Base-by-base conservation (phyloP, 2,113 vertebrate genomes). In the Aplodontia rufa region DNA sequence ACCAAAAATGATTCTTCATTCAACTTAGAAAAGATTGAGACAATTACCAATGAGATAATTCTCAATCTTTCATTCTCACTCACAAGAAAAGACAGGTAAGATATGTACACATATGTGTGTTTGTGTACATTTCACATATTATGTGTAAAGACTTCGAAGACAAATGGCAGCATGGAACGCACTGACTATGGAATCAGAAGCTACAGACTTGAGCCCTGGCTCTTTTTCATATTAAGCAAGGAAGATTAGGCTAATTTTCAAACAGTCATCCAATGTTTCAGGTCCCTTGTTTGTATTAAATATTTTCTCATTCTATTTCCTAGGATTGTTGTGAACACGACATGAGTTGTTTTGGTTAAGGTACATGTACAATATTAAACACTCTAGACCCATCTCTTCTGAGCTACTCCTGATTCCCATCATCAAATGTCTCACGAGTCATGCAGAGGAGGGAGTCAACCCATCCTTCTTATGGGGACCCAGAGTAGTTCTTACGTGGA, bases 11-110 rank as follows among this genome's bases (percentile, higher is more conserved):
- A 75, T 55, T 85, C 32, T 91, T 89, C 28, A 82, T 83, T 71
- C 55, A 72, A 53, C 20, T 80, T 93, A 58, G 68, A 82, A 96
- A 93, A 75, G 22, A 66, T 6, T 78, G 47, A 94, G 42, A 82
- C 17, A 83, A 71, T 66, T 93, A 47, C 87, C 17, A 69, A 68
- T 78, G 40, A 66, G 28, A 75, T 17, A 84, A 66, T 42, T 47
- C 20, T 69, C 12, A 69, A 45, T 58, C 53, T 69, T 32, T 81
- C 9, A 45, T 42, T 40, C 37, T 87, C 14, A 24, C 75, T 91
- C 42, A 45, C 51, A 28, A 92, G 30, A 84, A 35, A 47, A 9
- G 68, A n/a, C 47, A 71, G 12, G 22, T 76, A 78, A 68, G 22
- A 30, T 53, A 45, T 55, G 24, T 8, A 60, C 11, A 47, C 6